phyloP scores from a whole-genome alignment of 2,888 invertebrate species.

The Lomographa bimaculata region DNA sequence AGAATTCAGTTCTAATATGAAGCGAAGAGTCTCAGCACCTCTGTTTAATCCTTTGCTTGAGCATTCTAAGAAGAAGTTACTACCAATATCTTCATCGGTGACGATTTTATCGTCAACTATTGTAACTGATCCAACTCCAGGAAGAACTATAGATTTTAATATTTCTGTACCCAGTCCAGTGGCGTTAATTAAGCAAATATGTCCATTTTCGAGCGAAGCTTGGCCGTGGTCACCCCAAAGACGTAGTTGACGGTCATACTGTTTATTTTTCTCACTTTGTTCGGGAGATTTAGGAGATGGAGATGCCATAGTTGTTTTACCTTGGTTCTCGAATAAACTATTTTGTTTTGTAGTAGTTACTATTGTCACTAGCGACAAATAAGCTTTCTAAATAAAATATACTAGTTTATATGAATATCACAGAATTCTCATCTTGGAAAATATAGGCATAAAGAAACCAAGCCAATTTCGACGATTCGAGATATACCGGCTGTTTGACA shows the following conservation, averaged over 20 bases:
- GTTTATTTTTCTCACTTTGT: conserved; percentile 88
- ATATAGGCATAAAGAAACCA: too few species aligned
- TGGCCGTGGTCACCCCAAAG: conserved; percentile 99
- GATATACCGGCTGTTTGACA: too few species aligned
- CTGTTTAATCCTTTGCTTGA: conserved; percentile 92
- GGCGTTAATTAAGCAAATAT: conserved; percentile 97
- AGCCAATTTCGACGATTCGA: too few species aligned
- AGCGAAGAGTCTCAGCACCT: conserved; percentile 91
- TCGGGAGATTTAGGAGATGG: conserved; percentile 89
- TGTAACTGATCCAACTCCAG: conserved; percentile 96
- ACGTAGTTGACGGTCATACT: conserved; percentile 93
- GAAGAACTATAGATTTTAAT: conserved; percentile 96
- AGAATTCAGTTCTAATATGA: conserved; percentile 94
- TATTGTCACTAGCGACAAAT: too few species aligned
- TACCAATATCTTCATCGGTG: conserved; percentile 95
- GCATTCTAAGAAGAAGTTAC: conserved; percentile 96
- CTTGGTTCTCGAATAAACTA: conserved; percentile 13
- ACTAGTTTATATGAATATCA: too few species aligned
- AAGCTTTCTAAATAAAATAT: too few species aligned
- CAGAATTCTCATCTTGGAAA: too few species aligned
- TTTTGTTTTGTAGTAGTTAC: too few species aligned
- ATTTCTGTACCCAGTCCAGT: conserved; percentile 97
- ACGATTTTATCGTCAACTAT: conserved; percentile 95
- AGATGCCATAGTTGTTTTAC: conserved; percentile 80
- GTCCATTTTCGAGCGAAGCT: conserved; percentile 92